Evolutionary conservation across 2,888 invertebrate genomes (phyloP).

Genomic region (Rhogogaster chlorosoma): DNA sequence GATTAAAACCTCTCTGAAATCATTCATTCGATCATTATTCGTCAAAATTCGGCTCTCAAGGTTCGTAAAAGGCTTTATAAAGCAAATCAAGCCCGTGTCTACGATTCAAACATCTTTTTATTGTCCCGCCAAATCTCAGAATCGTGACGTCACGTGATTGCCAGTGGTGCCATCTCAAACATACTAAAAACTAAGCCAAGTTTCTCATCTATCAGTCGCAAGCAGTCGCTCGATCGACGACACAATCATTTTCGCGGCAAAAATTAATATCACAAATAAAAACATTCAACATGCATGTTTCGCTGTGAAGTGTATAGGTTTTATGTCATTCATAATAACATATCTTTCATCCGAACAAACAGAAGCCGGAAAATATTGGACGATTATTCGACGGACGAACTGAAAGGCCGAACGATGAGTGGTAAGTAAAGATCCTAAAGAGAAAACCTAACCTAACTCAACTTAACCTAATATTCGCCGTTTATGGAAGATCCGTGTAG

Average conservation of each 20-base stretch:
- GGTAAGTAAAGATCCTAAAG: not conserved
- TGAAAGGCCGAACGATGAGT: not conserved
- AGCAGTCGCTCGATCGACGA: not conserved
- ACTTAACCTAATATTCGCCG: not conserved
- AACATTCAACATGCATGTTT: not conserved
- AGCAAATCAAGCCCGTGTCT: not conserved
- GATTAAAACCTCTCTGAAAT: not conserved
- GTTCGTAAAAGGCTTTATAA: not conserved
- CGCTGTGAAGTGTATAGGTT: not conserved
- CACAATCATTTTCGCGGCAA: not conserved
- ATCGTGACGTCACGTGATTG: not conserved
- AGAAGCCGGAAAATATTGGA: not conserved
- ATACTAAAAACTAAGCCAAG: no score
- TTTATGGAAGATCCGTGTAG: constrained; percentile 47
- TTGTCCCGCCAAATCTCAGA: not conserved
- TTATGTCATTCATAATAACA: not conserved
- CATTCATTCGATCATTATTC: not conserved
- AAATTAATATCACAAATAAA: not conserved
- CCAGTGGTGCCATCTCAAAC: not conserved
- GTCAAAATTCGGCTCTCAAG: not conserved
- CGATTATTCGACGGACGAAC: not conserved
- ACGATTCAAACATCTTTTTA: not conserved
- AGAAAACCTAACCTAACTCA: not conserved
- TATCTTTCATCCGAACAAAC: not conserved
- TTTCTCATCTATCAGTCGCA: not conserved